These are phyloP conservation scores for Eupsilia transversa DNA, from an alignment of 2,888 invertebrate species.

Conservation along the genomic window DNA sequence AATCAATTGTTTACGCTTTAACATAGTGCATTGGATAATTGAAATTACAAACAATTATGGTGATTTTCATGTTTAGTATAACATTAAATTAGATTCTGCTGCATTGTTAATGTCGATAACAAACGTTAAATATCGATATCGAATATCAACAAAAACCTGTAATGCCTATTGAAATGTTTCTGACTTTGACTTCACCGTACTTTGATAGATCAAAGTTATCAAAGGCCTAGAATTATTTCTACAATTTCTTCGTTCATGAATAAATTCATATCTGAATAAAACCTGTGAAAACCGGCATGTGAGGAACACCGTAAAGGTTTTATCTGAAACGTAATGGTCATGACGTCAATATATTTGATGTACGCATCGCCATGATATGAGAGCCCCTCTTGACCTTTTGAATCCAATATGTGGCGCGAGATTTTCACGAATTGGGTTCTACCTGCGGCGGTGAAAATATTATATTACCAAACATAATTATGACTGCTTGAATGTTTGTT, in stretches of 20 bases:
- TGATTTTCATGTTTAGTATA: not conserved
- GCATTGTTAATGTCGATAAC: not conserved
- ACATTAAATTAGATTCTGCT: not conserved
- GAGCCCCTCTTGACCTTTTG: conserved; percentile 49
- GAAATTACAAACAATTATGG: not conserved
- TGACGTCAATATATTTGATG: conserved; percentile 52
- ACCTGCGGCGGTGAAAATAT: conserved; percentile 33
- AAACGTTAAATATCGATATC: conserved; percentile 1
- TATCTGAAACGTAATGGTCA: conserved; percentile 44
- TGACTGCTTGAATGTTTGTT: conserved; percentile 11
- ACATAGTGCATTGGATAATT: not conserved
- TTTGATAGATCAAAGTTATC: not conserved
- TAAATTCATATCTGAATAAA: conserved; percentile 21
- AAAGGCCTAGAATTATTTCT: conserved; percentile 14
- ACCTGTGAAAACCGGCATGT: conserved; percentile 10
- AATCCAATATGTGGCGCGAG: conserved; percentile 39
- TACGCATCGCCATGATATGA: conserved; percentile 42
- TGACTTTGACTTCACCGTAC: not conserved
- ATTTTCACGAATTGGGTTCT: conserved; percentile 22
- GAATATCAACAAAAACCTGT: not conserved
- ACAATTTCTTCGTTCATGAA: not conserved
- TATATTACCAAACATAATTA: conserved; percentile 23
- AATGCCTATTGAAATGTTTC: not conserved
- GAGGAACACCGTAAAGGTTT: conserved; percentile 37
- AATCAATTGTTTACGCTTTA: not conserved